These are phyloP conservation scores for Trichechus manatus DNA, from an alignment of 2,113 vertebrate genomes.

Conservation along the genomic window DNA sequence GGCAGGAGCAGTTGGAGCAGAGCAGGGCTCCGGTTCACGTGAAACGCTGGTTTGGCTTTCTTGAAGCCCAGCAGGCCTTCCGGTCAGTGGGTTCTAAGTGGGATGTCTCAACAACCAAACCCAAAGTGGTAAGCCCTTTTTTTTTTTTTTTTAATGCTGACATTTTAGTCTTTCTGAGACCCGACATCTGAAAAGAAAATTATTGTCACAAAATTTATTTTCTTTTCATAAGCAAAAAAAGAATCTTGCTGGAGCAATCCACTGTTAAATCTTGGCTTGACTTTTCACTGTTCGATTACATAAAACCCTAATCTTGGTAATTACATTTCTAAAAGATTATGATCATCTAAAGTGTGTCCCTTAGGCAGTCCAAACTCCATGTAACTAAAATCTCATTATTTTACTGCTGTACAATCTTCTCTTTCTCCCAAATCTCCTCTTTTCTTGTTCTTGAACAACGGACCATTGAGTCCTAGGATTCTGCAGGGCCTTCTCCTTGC, in stretches of 20 bases:
- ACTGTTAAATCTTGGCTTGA: neutral
- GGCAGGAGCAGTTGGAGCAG: slow-evolving; percentile 89
- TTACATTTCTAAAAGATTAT: neutral
- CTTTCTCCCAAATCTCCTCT: neutral
- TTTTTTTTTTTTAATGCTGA: neutral
- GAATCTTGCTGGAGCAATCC: neutral
- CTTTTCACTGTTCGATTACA: neutral
- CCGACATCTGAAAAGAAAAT: slow-evolving; percentile 32
- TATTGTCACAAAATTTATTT: neutral
- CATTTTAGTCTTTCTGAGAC: neutral
- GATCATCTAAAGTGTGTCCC: neutral
- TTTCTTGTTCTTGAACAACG: neutral
- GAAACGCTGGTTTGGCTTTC: slow-evolving; percentile 95
- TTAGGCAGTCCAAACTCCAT: neutral
- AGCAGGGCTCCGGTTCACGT: slow-evolving; percentile 90
- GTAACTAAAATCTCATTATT: neutral
- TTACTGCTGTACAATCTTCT: neutral
- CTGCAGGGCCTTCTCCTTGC: neutral
- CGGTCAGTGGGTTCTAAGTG: slow-evolving; percentile 92
- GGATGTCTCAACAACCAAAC: slow-evolving; percentile 70
- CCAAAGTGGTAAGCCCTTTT: slow-evolving; percentile 85
- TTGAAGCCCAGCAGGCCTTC: slow-evolving; percentile 92
- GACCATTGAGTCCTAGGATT: neutral
- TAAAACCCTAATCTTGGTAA: slow-evolving; percentile 6
- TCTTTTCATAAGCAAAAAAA: neutral